Evolutionary conservation across 2,113 vertebrate genomes (phyloP).

Genomic region (Gasterosteus aculeatus): DNA sequence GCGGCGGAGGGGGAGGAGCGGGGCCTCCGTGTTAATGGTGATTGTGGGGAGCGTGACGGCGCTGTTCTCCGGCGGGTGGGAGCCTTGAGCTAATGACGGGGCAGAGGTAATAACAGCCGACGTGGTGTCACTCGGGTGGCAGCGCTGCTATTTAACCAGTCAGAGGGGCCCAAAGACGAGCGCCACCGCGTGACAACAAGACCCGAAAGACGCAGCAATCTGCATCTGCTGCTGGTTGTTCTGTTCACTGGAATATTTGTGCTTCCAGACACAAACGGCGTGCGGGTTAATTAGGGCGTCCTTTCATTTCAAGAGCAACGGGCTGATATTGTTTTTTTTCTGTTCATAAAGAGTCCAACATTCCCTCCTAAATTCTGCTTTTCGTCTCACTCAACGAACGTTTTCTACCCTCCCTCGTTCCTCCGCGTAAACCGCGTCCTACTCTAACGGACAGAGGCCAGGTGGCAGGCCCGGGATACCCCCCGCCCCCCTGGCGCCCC

Average conservation of each 20-base stretch:
- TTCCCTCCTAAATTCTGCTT: constrained; percentile 9
- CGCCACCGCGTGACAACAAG: constrained; percentile 41
- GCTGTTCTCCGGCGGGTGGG: constrained; percentile 65
- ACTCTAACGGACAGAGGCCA: constrained; percentile 57
- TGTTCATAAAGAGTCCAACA: constrained; percentile 25
- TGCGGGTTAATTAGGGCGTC: not conserved
- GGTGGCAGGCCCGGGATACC: constrained; percentile 51
- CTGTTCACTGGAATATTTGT: constrained; percentile 22
- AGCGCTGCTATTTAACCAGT: constrained; percentile 68
- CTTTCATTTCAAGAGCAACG: too few species aligned
- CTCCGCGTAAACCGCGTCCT: constrained; percentile 45
- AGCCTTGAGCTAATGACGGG: constrained; percentile 75
- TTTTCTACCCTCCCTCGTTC: constrained; percentile 14
- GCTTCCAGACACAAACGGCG: not conserved
- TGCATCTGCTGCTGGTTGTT: constrained; percentile 32
- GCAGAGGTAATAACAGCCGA: constrained; percentile 68
- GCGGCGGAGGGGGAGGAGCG: not conserved
- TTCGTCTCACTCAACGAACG: constrained; percentile 35
- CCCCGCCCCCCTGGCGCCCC: constrained; percentile 25
- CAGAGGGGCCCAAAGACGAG: constrained; percentile 54
- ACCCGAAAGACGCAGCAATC: constrained; percentile 23
- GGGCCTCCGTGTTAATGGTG: constrained; percentile 51
- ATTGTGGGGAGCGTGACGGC: constrained; percentile 70
- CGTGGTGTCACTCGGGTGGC: constrained; percentile 63
- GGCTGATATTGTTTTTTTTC: not conserved